Conservation (phyloP, 2,888 invertebrate genomes). For the Gandaritis pyraliata region DNA sequence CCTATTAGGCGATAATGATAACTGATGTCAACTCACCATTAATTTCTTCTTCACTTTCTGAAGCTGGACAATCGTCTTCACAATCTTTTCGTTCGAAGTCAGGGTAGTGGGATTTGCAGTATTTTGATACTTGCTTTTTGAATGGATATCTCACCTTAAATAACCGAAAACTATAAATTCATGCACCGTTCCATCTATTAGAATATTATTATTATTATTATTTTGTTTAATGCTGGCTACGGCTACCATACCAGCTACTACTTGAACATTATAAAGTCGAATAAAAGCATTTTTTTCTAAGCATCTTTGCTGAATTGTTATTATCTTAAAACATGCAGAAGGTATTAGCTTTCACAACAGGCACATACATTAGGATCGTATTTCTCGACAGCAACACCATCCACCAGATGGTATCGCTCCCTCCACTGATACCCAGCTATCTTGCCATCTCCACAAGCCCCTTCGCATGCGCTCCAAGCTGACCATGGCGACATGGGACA, state of each 20-base stretch:
- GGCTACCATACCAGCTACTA: no score
- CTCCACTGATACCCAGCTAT: constrained; percentile 66
- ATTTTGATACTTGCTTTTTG: constrained; percentile 64
- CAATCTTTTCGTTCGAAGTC: constrained; percentile 65
- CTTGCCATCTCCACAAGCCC: constrained; percentile 59
- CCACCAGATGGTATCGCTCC: constrained; percentile 71
- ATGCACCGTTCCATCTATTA: no score
- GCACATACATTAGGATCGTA: constrained; percentile 67
- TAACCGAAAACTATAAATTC: constrained; percentile 22
- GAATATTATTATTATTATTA: no score
- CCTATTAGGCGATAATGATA: no score
- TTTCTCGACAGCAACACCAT: constrained; percentile 70
- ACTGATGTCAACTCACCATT: constrained; percentile 31
- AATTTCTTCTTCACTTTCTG: constrained; percentile 42
- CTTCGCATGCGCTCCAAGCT: constrained; percentile 73
- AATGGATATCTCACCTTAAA: constrained; percentile 56
- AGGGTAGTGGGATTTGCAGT: constrained; percentile 64
- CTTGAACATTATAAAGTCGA: no score
- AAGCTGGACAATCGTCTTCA: constrained; percentile 58
- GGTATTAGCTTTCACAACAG: background rate
- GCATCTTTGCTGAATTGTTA: background rate
- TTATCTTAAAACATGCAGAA: background rate
- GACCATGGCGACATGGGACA: constrained; percentile 71
- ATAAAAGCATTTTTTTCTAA: no score
- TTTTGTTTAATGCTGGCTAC: no score